phyloP scores from a whole-genome alignment of 2,797 vertebrate genomes.

The Sebastiscus tertius region DNA sequence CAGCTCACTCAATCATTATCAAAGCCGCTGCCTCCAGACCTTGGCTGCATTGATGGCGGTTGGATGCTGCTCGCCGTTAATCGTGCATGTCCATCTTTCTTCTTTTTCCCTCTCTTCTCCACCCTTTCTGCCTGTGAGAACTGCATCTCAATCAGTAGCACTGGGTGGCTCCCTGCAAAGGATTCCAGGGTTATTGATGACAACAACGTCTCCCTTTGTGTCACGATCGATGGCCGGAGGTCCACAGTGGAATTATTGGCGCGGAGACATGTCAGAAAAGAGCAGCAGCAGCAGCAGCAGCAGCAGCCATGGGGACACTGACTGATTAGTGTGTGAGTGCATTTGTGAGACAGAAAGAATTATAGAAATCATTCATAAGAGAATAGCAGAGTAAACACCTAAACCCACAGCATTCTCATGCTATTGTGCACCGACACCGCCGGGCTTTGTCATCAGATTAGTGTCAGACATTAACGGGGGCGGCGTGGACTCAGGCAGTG shows the following conservation, averaged over 20 bases:
- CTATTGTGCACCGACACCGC: neutral
- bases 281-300: slow-evolving; percentile 6
- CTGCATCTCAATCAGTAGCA: neutral
- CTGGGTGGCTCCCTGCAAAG: slow-evolving; percentile 8
- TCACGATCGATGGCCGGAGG: slow-evolving; percentile 41
- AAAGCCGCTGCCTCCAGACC: slow-evolving; percentile 12
- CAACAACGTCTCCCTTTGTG: slow-evolving; percentile 48
- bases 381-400: slow-evolving; percentile 4
- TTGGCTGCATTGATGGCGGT: neutral
- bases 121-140: neutral
- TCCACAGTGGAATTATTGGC: slow-evolving; percentile 37
- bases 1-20: slow-evolving; percentile 26
- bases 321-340: neutral
- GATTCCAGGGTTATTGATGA: slow-evolving; percentile 55
- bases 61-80: slow-evolving; percentile 2
- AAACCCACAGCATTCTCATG: neutral
- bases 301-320: neutral
- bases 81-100: neutral
- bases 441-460: slow-evolving; percentile 28
- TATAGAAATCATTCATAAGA: slow-evolving; percentile 16
- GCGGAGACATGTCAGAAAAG: slow-evolving; percentile 26
- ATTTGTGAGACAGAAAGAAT: slow-evolving; percentile 2
- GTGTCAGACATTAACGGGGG: slow-evolving; percentile 28
- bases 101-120: neutral
- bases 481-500: slow-evolving; percentile 4